Evolutionary conservation across 2,113 vertebrate species (phyloP).

Genomic region (Brachyhypopomus occidentalis): DNA sequence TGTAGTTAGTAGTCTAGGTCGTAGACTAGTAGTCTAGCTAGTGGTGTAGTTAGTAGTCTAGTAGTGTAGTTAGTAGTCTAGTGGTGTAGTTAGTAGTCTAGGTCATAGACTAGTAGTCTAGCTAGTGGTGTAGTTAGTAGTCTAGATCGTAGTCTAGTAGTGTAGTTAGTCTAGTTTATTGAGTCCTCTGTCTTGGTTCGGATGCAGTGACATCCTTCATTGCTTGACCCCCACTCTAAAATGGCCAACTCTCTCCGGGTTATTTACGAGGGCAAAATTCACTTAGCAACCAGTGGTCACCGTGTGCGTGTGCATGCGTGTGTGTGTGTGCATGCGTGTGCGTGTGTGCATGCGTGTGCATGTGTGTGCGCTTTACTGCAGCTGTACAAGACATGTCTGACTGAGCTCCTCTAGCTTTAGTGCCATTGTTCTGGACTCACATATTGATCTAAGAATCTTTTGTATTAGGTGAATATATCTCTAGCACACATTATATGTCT

Average conservation of each 20-base stretch:
- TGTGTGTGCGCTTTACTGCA: neutral
- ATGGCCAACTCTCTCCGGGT: conserved; percentile 21
- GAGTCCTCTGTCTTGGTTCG: neutral
- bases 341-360: neutral
- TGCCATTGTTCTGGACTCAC: neutral
- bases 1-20: too few species aligned
- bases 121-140: too few species aligned
- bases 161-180: too few species aligned
- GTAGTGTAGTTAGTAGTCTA: too few species aligned
- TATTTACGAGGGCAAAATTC: conserved; percentile 27
- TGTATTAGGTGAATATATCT: conserved; percentile 12
- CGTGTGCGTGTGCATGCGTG: neutral
- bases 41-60: too few species aligned
- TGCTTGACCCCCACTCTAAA: conserved; percentile 36
- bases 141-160: too few species aligned
- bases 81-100: too few species aligned
- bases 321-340: neutral
- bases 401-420: conserved; percentile 1
- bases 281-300: conserved; percentile 22
- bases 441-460: conserved; percentile 33
- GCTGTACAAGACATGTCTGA: too few species aligned
- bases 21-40: too few species aligned
- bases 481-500: neutral
- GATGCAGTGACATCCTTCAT: conserved; percentile 22
- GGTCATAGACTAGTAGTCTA: too few species aligned